Evolutionary conservation across 1,140 invertebrate species (phyloP).

Genomic region (Caerostris darwini): DNA sequence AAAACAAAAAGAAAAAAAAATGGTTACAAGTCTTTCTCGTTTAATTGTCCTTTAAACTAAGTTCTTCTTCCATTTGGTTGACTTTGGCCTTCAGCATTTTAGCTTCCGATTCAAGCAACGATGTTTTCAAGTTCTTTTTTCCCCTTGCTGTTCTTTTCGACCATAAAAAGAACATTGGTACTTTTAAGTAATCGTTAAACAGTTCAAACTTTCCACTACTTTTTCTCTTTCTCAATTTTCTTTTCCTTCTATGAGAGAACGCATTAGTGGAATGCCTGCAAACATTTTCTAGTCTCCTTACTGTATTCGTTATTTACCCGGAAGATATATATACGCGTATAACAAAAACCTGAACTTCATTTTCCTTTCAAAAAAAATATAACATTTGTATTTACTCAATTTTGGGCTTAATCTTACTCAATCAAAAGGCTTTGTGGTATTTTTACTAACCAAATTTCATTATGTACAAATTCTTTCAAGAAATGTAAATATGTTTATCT

Average conservation of each 20-base stretch:
- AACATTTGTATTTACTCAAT: background rate
- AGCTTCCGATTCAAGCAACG: conserved; percentile 33
- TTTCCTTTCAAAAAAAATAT: background rate
- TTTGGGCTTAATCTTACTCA: background rate
- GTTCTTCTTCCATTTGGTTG: conserved; percentile 58
- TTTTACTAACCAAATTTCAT: too few relatives aligned
- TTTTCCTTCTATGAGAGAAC: conserved; percentile 4
- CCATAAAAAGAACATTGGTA: conserved; percentile 60
- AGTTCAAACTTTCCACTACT: conserved; percentile 50
- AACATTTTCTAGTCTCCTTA: background rate
- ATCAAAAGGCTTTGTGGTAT: background rate
- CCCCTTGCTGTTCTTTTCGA: conserved; percentile 48
- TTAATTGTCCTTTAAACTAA: conserved; percentile 57
- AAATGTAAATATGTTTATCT: too few relatives aligned
- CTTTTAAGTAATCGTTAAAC: conserved; percentile 68
- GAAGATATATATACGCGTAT: background rate
- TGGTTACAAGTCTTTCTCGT: background rate
- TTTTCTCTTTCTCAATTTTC: conserved; percentile 35
- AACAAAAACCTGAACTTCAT: background rate
- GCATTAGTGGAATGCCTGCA: conserved; percentile 24
- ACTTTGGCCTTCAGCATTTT: conserved; percentile 49
- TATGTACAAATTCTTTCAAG: too few relatives aligned
- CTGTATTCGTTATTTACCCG: conserved; percentile 9
- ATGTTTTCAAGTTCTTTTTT: conserved; percentile 23
- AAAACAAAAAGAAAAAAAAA: conserved; percentile 4